Base-by-base conservation (phyloP, 2,113 vertebrate genomes). In the Bubo bubo region DNA sequence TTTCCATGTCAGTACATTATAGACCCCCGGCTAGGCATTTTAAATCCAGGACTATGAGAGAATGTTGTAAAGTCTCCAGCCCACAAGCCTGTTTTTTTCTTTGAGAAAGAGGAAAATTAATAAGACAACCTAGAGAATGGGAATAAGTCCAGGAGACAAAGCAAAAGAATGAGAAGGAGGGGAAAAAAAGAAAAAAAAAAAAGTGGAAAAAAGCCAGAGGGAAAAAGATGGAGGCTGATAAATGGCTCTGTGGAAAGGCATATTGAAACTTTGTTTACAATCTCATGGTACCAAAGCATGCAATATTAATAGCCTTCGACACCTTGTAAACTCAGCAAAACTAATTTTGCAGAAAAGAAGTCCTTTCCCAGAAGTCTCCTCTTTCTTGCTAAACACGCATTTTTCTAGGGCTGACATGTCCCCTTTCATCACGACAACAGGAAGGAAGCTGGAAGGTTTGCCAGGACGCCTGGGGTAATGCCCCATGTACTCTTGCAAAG, bases 281-380 rank as follows among this genome's bases (percentile, higher is more conserved):
- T 88, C 81, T 93, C 55, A 26, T 86, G 72, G 79, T 95, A 94
- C 75, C 64, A 73, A 81, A 92, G 85, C 60, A 56, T 41, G 81
- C 23, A 67, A 67, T 12, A 90, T 92, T 96, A 96, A 95, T 62
- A 90, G 91, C 73, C 87, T 92, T 95, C 7, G 5, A 87, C 94
- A 96, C 87, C 94, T 92, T 95, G 86, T 97, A 95, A 94, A 97
- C 60, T 76, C 85, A 94, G 85, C 89, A 95, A 86, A 97, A 88
- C 91, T 88, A 83, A 92, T 95, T 95, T 88, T 72, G 87, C 68
- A 90, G 58, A 39, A 73, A 80, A 82, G 34, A 86, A 92, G 39
- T 30, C 41, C 80, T 91, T 97, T 95, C 89, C 87, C 93, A 95
- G 63, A 72, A 93, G 30, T 68, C 81, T 93, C 41, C 23, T 92